Evolutionary conservation across 2,113 vertebrate genomes (phyloP).

Genomic region (Microcebus griseorufus): DNA sequence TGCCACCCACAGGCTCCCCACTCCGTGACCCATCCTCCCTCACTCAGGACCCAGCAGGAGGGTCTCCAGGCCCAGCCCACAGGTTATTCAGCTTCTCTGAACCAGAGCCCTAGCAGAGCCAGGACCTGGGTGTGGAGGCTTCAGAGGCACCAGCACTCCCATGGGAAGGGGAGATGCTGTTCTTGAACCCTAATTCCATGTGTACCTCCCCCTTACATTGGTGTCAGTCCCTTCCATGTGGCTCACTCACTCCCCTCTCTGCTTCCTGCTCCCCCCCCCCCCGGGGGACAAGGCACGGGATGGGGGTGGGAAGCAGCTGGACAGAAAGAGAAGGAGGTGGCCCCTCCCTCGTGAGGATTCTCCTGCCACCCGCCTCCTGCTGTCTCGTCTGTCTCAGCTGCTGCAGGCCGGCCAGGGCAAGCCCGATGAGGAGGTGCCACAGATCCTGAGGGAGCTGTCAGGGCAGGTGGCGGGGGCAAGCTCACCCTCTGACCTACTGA

Average conservation of each 20-base stretch:
- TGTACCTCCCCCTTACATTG: not conserved
- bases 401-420: conserved; percentile 73
- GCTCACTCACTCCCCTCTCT: not conserved
- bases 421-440: conserved; percentile 1
- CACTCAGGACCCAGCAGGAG: not conserved
- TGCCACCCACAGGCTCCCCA: not conserved
- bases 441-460: conserved; percentile 38
- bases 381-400: conserved; percentile 57
- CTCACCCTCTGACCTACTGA: conserved; percentile 51
- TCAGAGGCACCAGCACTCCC: not conserved
- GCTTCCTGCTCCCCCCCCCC: not conserved
- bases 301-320: not conserved
- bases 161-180: too few species aligned
- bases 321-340: not conserved
- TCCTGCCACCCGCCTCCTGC: fast-evolving
- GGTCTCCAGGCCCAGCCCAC: not conserved
- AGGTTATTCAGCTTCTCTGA: not conserved
- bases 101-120: not conserved
- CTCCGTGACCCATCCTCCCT: not conserved
- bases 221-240: not conserved
- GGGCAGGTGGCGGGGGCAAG: not conserved
- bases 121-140: not conserved
- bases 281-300: not conserved
- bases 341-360: not conserved
- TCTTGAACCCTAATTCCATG: not conserved